phyloP scores from a whole-genome alignment of 92 coral and sea anemone genomes.

The Epizoanthus stellaris region DNA sequence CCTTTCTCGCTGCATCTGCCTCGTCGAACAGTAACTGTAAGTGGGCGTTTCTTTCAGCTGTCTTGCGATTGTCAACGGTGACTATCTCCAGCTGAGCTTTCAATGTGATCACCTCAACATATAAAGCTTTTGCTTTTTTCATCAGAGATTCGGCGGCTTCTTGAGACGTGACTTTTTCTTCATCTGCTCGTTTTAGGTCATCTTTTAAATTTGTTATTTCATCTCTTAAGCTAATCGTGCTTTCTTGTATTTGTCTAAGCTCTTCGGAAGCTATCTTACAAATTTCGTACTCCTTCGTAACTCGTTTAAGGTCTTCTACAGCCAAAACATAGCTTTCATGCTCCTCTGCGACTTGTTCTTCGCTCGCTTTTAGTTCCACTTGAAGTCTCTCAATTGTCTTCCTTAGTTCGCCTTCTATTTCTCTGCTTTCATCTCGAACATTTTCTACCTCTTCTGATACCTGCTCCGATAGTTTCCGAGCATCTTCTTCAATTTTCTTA shows the following conservation, averaged over 20 bases:
- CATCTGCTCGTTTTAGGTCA: neutral
- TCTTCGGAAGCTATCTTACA: constrained; percentile 2
- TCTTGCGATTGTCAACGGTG: neutral
- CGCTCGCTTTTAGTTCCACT: neutral
- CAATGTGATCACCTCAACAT: constrained; percentile 7
- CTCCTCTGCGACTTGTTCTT: constrained; percentile 7
- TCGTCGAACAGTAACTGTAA: neutral
- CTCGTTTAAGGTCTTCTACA: neutral
- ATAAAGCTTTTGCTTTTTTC: constrained; percentile 10
- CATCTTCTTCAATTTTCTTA: constrained; percentile 22
- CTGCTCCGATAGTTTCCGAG: constrained; percentile 41
- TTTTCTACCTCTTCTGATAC: constrained; percentile 42
- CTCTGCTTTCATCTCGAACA: constrained; percentile 36
- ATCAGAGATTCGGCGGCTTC: neutral
- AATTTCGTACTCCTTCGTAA: constrained; percentile 19
- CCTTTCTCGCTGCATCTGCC: neutral
- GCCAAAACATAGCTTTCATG: neutral
- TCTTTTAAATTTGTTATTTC: neutral
- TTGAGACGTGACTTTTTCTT: neutral
- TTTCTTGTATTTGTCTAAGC: neutral
- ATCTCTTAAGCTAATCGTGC: neutral
- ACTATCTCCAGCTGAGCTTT: constrained; percentile 10
- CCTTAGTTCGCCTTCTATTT: constrained; percentile 22
- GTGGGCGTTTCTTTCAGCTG: neutral
- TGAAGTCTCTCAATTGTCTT: constrained; percentile 28